These are phyloP conservation scores for Acanthiza pusilla DNA, from an alignment of 2,797 vertebrate genomes.

Conservation along the genomic window DNA sequence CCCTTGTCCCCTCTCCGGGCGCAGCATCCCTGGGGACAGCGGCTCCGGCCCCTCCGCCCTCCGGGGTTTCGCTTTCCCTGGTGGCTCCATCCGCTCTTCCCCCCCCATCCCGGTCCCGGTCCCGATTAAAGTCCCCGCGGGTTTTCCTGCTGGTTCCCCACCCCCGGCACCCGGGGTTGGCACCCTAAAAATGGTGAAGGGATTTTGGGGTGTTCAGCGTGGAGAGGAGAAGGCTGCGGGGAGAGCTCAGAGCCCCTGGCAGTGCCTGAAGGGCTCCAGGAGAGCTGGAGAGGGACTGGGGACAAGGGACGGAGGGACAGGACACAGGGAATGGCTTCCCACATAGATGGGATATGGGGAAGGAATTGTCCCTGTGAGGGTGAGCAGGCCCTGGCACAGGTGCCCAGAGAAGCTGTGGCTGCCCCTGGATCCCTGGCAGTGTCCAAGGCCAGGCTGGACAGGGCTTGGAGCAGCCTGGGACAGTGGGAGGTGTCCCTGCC, in stretches of 20 bases:
- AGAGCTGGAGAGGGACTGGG: neutral
- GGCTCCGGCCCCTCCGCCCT: neutral
- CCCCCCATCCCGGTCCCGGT: neutral
- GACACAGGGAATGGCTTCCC: neutral
- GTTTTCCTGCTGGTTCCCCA: neutral
- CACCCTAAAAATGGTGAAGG: neutral
- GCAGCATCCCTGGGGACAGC: neutral
- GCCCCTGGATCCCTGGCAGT: neutral
- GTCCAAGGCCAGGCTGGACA: neutral
- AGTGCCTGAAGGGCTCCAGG: neutral
- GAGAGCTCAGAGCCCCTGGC: accelerated
- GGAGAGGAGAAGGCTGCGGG: neutral
- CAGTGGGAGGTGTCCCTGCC: neutral
- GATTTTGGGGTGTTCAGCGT: neutral
- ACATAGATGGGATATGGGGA: accelerated
- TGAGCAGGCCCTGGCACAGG: neutral
- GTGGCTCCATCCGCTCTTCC: accelerated
- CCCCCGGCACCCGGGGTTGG: neutral
- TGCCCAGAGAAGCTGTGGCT: neutral
- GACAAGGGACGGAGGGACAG: neutral
- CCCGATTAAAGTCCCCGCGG: accelerated
- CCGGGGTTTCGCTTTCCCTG: neutral
- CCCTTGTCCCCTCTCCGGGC: neutral
- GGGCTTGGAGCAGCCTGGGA: neutral
- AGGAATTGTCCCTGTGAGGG: neutral